These are phyloP conservation scores for Hypsibius dujardini DNA, from an alignment of 1,140 invertebrate species.

Conservation along the genomic window DNA sequence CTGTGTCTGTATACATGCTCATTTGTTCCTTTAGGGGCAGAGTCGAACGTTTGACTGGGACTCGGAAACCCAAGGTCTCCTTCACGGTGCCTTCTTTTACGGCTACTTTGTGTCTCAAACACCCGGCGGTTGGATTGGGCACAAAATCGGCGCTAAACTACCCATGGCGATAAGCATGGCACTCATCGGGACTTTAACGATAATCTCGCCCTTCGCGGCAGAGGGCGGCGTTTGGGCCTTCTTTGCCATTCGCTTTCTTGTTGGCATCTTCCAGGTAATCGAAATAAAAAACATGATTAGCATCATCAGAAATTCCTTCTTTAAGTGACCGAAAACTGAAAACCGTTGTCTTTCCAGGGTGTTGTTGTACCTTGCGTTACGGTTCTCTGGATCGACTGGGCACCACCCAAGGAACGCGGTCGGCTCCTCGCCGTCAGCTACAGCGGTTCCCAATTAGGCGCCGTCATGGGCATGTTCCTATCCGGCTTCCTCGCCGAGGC, in stretches of 20 bases:
- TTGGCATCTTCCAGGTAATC: constrained; percentile 32
- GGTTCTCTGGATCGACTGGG: neutral
- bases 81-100: constrained; percentile 1
- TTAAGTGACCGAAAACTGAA: neutral
- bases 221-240: constrained; percentile 27
- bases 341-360: constrained; percentile 15
- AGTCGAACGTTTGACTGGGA: neutral
- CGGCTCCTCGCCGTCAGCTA: neutral
- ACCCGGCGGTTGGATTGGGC: neutral
- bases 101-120: neutral
- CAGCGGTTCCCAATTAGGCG: constrained; percentile 31
- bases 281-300: too few relatives aligned
- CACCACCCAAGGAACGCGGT: neutral
- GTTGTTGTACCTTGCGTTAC: neutral
- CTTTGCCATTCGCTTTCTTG: constrained; percentile 29
- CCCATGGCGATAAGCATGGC: neutral
- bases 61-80: neutral
- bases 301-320: neutral
- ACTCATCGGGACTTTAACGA: constrained; percentile 29
- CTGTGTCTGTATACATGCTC: neutral
- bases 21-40: neutral
- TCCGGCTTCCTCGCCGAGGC: constrained; percentile 30
- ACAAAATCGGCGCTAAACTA: neutral
- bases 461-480: constrained; percentile 32
- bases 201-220: constrained; percentile 30